Percentiles rank a stretch among this genome's conserved stretches.
Conservation (phyloP, 1,140 invertebrate genomes). For the Sesamia nonagrioides region DNA sequence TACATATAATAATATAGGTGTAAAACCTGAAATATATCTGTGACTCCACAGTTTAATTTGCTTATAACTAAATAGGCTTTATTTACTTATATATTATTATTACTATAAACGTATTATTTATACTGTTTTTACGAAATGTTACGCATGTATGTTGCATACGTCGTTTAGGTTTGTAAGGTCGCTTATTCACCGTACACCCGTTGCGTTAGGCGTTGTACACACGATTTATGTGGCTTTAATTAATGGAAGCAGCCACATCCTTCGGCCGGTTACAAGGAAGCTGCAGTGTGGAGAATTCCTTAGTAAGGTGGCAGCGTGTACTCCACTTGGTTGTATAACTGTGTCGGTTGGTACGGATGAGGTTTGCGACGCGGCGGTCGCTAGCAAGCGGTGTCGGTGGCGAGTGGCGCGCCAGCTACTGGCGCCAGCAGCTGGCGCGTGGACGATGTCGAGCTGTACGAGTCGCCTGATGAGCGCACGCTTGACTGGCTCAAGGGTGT, state of each 20-base stretch:
- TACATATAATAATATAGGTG: background rate
- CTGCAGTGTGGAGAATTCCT: background rate
- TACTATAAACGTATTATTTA: conserved; percentile 4
- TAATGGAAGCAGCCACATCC: background rate
- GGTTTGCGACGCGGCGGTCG: conserved; percentile 37
- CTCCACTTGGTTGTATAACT: conserved; percentile 23
- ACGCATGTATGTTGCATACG: conserved; percentile 1
- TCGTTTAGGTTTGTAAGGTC: background rate
- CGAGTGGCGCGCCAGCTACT: conserved; percentile 70
- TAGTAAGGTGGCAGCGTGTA: conserved; percentile 27
- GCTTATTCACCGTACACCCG: conserved; percentile 3
- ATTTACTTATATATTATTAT: background rate
- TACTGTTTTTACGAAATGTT: conserved; percentile 17
- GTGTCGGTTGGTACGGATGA: conserved; percentile 19
- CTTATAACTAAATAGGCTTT: background rate
- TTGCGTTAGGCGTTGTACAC: background rate
- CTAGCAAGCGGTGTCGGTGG: conserved; percentile 72
- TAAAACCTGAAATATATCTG: conserved; percentile 7
- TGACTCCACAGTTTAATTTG: background rate
- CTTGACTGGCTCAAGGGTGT: conserved; percentile 90
- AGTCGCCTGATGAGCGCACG: conserved; percentile 91
- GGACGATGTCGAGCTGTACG: conserved; percentile 92
- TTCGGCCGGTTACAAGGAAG: too few relatives aligned
- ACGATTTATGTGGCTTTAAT: background rate
- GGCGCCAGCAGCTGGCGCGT: conserved; percentile 90